These are phyloP conservation scores for Cygnus atratus DNA, from an alignment of 2,113 vertebrate species.

Conservation along the genomic window DNA sequence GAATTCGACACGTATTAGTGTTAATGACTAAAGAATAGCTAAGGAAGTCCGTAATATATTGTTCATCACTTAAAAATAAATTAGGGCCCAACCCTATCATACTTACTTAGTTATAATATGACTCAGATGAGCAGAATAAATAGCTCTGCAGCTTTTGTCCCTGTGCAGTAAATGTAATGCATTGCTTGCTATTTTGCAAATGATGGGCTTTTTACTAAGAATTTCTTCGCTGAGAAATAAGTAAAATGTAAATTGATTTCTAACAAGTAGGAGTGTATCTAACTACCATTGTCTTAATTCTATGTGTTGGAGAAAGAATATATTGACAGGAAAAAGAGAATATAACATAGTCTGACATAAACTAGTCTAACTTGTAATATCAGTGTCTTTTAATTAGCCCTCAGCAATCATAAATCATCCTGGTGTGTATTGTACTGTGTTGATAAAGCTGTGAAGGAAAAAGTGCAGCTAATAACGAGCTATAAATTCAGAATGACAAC, in stretches of 20 bases:
- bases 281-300: neutral
- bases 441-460: neutral
- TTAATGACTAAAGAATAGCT: constrained; percentile 43
- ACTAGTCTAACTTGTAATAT: neutral
- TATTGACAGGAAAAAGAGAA: neutral
- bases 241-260: neutral
- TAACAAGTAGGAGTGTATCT: neutral
- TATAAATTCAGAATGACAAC: neutral
- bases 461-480: neutral
- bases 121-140: constrained; percentile 15
- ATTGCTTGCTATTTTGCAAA: neutral
- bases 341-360: neutral
- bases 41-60: neutral
- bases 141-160: constrained; percentile 1
- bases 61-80: neutral
- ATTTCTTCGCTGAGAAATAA: neutral
- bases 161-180: neutral
- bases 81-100: neutral
- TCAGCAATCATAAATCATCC: neutral
- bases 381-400: constrained; percentile 2
- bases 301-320: neutral
- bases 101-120: neutral
- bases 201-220: neutral
- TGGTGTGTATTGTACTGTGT: neutral
- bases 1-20: constrained; percentile 19